Evolutionary conservation across 2,797 vertebrate genomes (phyloP).

Genomic region (Phoeniculus purpureus): DNA sequence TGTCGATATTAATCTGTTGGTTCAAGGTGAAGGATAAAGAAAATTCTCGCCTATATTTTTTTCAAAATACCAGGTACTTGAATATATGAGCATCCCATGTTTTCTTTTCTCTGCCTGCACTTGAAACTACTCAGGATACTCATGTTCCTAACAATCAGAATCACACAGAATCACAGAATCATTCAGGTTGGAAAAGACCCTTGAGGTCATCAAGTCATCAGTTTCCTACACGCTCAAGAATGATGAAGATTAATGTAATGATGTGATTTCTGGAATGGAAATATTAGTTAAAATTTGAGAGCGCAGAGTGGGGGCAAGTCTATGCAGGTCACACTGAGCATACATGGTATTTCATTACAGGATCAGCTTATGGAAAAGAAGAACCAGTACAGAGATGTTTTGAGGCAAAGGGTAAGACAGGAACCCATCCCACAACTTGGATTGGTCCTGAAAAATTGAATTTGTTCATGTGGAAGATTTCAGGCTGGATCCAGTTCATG

Average conservation of each 20-base stretch:
- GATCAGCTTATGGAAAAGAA: not conserved
- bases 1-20: not conserved
- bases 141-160: not conserved
- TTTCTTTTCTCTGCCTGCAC: not conserved
- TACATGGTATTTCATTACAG: not conserved
- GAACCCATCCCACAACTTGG: accelerated
- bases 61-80: not conserved
- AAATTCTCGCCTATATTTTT: accelerated
- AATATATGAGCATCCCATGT: not conserved
- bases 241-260: not conserved
- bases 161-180: too few relatives aligned
- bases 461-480: not conserved
- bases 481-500: not conserved
- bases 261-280: not conserved
- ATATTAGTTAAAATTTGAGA: not conserved
- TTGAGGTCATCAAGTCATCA: too few relatives aligned
- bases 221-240: not conserved
- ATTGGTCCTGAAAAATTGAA: not conserved
- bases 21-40: not conserved
- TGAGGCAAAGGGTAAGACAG: not conserved
- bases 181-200: too few relatives aligned
- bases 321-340: not conserved
- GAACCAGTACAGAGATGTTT: not conserved
- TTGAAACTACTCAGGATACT: not conserved
- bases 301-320: accelerated